phyloP scores from a whole-genome alignment of 1,140 invertebrate genomes.

The Linepithema humile region DNA sequence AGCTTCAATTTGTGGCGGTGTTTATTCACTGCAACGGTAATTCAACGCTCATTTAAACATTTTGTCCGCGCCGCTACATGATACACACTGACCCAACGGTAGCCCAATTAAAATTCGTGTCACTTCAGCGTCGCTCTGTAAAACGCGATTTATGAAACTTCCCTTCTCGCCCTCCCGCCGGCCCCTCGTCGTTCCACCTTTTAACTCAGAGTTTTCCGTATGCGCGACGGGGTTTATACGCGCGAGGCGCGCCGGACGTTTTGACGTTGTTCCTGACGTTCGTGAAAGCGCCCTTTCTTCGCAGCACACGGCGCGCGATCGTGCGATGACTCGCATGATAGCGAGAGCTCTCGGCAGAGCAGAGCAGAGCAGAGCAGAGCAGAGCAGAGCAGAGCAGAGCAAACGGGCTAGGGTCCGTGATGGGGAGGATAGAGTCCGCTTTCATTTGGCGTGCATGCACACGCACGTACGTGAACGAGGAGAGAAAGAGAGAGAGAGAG shows the following conservation, averaged over 20 bases:
- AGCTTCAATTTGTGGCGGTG: neutral
- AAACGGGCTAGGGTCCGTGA: constrained; percentile 19
- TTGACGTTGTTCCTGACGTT: constrained; percentile 55
- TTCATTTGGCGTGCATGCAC: constrained; percentile 69
- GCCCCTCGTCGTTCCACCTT: neutral
- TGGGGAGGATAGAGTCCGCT: constrained; percentile 63
- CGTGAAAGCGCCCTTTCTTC: constrained; percentile 69
- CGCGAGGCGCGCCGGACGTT: constrained; percentile 33
- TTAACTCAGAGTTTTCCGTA: constrained; percentile 36
- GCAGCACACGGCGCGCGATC: constrained; percentile 58
- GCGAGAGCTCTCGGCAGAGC: constrained; percentile 43
- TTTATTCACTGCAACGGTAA: constrained; percentile 27
- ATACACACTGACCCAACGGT: neutral
- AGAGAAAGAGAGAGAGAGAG: neutral
- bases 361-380: neutral
- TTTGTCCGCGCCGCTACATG: constrained; percentile 1
- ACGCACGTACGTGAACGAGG: constrained; percentile 52
- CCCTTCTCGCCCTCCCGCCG: neutral
- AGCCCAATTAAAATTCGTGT: constrained; percentile 44
- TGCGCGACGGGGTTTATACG: neutral
- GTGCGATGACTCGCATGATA: constrained; percentile 65
- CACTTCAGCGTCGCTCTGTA: constrained; percentile 34
- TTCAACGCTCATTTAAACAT: constrained; percentile 42
- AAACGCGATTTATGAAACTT: constrained; percentile 23
- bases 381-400: neutral